Evolutionary conservation across 1,140 invertebrate species (phyloP).

Genomic region (Anastatus disparis): DNA sequence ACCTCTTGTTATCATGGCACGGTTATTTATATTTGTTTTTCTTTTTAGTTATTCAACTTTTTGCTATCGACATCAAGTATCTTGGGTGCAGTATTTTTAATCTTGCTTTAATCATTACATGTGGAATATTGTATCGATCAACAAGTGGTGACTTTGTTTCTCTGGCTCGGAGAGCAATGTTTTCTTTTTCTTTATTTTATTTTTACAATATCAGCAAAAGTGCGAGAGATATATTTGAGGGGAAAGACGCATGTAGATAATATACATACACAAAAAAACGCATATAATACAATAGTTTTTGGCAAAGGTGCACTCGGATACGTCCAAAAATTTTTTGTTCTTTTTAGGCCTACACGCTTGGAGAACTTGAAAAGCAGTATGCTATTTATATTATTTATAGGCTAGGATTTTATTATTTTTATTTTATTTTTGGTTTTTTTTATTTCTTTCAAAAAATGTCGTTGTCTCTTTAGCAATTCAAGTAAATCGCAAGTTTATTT

Average conservation of each 20-base stretch:
- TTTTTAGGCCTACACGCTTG: conserved; percentile 27
- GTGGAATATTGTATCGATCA: conserved; percentile 14
- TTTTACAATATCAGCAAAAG: conserved; percentile 31
- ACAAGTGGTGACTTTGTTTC: conserved; percentile 15
- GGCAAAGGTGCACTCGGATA: conserved; percentile 24
- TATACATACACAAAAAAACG: conserved; percentile 22
- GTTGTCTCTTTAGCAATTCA: conserved; percentile 41
- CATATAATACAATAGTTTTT: conserved; percentile 29
- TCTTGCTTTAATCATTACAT: not conserved
- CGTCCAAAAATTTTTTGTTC: conserved; percentile 16
- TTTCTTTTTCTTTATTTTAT: conserved; percentile 7
- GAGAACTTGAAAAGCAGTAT: conserved; percentile 14
- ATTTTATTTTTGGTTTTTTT: conserved; percentile 17
- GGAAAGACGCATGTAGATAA: conserved; percentile 26
- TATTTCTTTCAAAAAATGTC: conserved; percentile 43
- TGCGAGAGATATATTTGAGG: conserved; percentile 30
- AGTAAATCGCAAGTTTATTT: too few relatives aligned
- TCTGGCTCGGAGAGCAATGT: conserved; percentile 20
- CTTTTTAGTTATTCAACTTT: not conserved
- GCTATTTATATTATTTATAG: conserved; percentile 21
- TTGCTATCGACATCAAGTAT: too few relatives aligned
- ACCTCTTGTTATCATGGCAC: conserved; percentile 15
- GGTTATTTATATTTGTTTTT: conserved; percentile 6
- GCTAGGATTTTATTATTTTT: conserved; percentile 28
- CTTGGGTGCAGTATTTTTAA: too few relatives aligned